Evolutionary conservation across 2,113 vertebrate genomes (phyloP).

Genomic region (Cyanoderma ruficeps): DNA sequence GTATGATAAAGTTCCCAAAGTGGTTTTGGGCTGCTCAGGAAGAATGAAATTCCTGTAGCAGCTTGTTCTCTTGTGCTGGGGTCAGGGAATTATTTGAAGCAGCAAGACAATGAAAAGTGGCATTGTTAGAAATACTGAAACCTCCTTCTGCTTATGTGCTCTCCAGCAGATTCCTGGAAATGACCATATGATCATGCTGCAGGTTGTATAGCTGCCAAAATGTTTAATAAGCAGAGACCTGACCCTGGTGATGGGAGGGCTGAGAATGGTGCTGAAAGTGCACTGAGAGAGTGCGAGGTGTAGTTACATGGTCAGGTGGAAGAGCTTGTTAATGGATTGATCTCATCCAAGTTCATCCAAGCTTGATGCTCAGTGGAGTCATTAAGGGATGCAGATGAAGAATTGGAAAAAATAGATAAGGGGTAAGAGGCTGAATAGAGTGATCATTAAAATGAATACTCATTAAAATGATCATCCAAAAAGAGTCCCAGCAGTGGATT

Average conservation of each 20-base stretch:
- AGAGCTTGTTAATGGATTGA: slow-evolving; percentile 33
- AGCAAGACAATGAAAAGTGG: neutral
- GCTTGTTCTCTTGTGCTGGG: neutral
- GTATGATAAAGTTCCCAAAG: neutral
- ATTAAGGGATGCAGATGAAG: neutral
- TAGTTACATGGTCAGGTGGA: neutral
- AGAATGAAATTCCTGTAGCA: neutral
- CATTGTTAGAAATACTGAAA: neutral
- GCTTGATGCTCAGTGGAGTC: neutral
- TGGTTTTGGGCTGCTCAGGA: neutral
- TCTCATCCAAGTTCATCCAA: slow-evolving; percentile 28
- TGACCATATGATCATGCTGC: neutral
- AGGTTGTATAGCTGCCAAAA: neutral
- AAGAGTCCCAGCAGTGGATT: neutral
- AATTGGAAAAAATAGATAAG: slow-evolving; percentile 1
- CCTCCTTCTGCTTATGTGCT: neutral
- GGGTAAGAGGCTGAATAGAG: neutral
- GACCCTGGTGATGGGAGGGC: neutral
- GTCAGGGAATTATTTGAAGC: neutral
- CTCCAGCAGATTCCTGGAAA: neutral
- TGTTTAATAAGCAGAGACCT: slow-evolving; percentile 11
- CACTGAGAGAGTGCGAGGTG: neutral
- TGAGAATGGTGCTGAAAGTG: neutral
- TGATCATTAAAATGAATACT: neutral
- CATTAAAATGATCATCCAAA: neutral